Evolutionary conservation across 1,140 invertebrate genomes (phyloP).

Genomic region (Aphaenogaster ashmeadi): DNA sequence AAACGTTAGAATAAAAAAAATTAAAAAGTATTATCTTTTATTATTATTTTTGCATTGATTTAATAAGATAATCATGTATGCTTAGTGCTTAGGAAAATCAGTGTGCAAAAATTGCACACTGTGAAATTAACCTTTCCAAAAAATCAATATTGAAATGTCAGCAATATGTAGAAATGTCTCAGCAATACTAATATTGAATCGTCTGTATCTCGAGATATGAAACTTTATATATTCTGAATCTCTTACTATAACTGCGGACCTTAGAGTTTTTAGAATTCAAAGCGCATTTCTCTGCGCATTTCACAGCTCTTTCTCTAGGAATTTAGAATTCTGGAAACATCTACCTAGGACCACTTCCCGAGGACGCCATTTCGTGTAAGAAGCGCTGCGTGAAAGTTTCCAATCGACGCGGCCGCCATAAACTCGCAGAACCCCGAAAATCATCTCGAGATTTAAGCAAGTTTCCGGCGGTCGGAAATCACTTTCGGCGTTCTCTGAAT

Average conservation of each 20-base stretch:
- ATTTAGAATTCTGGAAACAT: conserved; percentile 30
- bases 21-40: not conserved
- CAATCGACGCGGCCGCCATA: conserved; percentile 55
- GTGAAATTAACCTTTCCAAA: not conserved
- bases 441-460: conserved; percentile 64
- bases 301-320: not conserved
- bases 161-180: no score
- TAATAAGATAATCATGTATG: not conserved
- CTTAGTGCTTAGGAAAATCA: no score
- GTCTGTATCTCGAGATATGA: not conserved
- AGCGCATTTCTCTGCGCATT: not conserved
- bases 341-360: not conserved
- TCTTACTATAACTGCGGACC: not conserved
- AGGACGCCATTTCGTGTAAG: conserved; percentile 4
- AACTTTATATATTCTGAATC: not conserved
- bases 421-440: conserved; percentile 63
- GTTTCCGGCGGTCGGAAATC: conserved; percentile 58
- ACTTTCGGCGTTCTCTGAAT: conserved; percentile 51
- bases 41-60: not conserved
- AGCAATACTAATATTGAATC: not conserved
- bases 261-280: not conserved
- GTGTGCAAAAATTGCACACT: no score
- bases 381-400: conserved; percentile 43
- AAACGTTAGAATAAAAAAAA: not conserved
- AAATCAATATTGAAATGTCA: not conserved